Evolutionary conservation across 2,797 vertebrate species (phyloP), one percentile per base, ranked within the genome.

Genomic region (Rhynchonycteris naso): DNA sequence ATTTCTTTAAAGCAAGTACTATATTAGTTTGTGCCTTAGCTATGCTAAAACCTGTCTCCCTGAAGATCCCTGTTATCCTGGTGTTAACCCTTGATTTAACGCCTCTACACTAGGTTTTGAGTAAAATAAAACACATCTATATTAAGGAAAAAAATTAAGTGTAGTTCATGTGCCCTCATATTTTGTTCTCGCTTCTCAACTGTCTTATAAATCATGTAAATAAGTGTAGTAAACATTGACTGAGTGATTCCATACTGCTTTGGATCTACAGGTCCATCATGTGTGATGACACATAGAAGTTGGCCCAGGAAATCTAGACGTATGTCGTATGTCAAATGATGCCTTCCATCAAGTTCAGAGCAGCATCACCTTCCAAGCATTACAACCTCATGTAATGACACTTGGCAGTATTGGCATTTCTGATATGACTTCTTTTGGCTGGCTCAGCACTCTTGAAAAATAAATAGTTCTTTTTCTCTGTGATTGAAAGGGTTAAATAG

Each of bases 401-500:
- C 86, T 96, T 97, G 98, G 97, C 96, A 93, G 50, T 98, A 98
- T 98, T 97, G 98, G 90, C 96, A 96, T 97, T 96, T 97, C 97
- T 97, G 88, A 92, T 97, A 96, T 90, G 96, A 97, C 95, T 98
- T 97, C 95, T 98, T 97, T 97, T 0, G 1, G 85, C 97, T 93
- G 97, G 97, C 96, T 98, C 98, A 98, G 97, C 98, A 97, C 97
- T 98, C 96, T 97, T 72, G 95, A 98, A 97, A 98, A 97, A 98
- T 96, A 97, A 98, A 98, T 98, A 97, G 97, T 95, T 97, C 97
- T 97, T 96, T 97, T 79, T 63, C 63, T 96, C 97, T 97, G 97
- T 98, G 98, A 98, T 98, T 97, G 98, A 98, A 98, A 97, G 98
- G 97, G 98, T 98, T 99, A 98, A 98, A 97, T 97, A 97, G 97